Percentiles rank a stretch among this genome's conserved stretches.
These are phyloP conservation scores for Periplaneta americana DNA, from an alignment of 1,140 invertebrate species.

Conservation along the genomic window DNA sequence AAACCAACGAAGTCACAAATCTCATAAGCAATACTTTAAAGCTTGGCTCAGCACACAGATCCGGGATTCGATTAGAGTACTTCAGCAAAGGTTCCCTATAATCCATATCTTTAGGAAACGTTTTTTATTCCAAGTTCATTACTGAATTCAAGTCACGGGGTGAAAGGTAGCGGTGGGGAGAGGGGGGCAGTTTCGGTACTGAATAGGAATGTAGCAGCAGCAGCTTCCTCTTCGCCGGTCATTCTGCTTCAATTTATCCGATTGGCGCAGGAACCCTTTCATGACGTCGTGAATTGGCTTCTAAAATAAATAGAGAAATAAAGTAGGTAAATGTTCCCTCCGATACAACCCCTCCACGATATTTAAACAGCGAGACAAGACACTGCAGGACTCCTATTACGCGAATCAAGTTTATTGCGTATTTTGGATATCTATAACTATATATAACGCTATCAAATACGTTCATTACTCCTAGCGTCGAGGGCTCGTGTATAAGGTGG, in stretches of 20 bases:
- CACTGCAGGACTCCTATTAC: neutral
- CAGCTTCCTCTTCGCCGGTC: neutral
- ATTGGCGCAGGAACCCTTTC: neutral
- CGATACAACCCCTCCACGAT: neutral
- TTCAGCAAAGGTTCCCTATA: neutral
- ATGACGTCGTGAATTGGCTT: neutral
- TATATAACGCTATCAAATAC: neutral
- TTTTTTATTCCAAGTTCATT: neutral
- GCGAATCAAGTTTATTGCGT: neutral
- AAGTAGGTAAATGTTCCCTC: neutral
- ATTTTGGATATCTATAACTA: neutral
- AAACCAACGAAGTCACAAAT: too few relatives aligned
- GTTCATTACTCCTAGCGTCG: neutral
- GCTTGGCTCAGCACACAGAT: too few relatives aligned
- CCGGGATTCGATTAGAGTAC: neutral
- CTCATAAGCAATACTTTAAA: too few relatives aligned
- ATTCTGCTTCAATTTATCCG: neutral
- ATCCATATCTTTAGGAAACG: neutral
- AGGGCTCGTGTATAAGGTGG: neutral
- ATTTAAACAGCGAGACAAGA: neutral
- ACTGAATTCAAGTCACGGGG: neutral
- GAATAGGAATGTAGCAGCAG: neutral
- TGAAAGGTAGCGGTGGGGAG: neutral
- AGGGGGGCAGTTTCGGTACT: neutral
- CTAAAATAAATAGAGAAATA: neutral